A percentile compares a stretch with the other conserved stretches of the same genome.
phyloP scores from a whole-genome alignment of 2,113 vertebrate genomes.

The Neolamprologus hecqui region DNA sequence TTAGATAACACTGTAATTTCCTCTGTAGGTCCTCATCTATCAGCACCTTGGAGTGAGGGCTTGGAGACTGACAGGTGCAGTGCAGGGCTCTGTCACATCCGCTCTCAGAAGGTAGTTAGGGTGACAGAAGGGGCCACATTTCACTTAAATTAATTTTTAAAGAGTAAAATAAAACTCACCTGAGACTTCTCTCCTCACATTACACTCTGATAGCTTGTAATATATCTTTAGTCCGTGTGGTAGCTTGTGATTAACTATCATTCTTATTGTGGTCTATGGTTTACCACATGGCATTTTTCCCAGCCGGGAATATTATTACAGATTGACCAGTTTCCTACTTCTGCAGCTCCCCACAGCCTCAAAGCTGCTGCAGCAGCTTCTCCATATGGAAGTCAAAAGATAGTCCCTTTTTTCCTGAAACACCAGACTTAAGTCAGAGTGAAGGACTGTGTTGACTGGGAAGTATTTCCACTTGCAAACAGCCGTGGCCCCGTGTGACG shows the following conservation, averaged over 20 bases:
- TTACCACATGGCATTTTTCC: not conserved
- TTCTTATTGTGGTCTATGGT: constrained; percentile 2
- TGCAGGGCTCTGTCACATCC: not conserved
- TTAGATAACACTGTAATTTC: constrained; percentile 46
- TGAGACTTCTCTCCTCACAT: not conserved
- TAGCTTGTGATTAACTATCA: not conserved
- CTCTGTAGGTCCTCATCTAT: constrained; percentile 17
- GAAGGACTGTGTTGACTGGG: not conserved
- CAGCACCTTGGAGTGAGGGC: not conserved
- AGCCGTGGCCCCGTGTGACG: not conserved
- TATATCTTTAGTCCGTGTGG: not conserved
- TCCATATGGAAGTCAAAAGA: not conserved
- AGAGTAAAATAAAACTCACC: not conserved
- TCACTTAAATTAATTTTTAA: not conserved
- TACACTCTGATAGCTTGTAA: not conserved
- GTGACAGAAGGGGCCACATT: not conserved
- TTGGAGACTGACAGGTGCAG: not conserved
- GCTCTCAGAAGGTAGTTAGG: not conserved
- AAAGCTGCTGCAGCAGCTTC: not conserved
- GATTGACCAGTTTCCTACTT: not conserved
- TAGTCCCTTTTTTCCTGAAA: not conserved
- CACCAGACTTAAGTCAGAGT: not conserved
- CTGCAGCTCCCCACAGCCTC: not conserved
- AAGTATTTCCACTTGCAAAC: not conserved
- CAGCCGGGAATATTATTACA: not conserved